A percentile compares a stretch with the other conserved stretches of the same genome.
phyloP scores from a whole-genome alignment of 2,888 invertebrate species.

The Cerceris rybyensis region DNA sequence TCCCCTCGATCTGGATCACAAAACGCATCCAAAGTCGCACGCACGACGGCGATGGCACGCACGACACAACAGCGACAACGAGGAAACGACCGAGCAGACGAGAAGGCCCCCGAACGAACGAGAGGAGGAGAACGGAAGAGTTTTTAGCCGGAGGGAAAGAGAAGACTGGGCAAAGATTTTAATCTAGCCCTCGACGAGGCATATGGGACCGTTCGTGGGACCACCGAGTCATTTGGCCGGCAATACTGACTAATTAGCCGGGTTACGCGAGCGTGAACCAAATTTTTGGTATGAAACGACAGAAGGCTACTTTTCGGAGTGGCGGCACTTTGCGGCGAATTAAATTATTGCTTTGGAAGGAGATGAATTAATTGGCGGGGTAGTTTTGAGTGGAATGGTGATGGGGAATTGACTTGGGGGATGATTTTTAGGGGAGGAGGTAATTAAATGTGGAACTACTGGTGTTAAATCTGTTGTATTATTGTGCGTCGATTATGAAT shows the following conservation, averaged over 20 bases:
- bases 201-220: constrained; percentile 75
- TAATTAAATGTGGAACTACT: too few relatives aligned
- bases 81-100: constrained; percentile 39
- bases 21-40: constrained; percentile 70
- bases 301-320: constrained; percentile 5
- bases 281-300: constrained; percentile 69
- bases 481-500: too few relatives aligned
- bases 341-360: too few relatives aligned
- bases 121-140: not conserved
- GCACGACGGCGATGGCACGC: constrained; percentile 50
- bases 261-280: constrained; percentile 79
- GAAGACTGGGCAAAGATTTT: constrained; percentile 57
- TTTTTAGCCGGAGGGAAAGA: constrained; percentile 35
- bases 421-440: too few relatives aligned
- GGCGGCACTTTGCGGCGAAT: not conserved
- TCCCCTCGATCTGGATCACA: constrained; percentile 80
- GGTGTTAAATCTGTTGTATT: too few relatives aligned
- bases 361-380: too few relatives aligned
- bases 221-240: constrained; percentile 78
- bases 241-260: constrained; percentile 77
- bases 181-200: constrained; percentile 60
- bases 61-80: constrained; percentile 44
- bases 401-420: too few relatives aligned
- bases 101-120: constrained; percentile 30
- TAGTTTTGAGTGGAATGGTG: too few relatives aligned